Percentiles rank a stretch among this genome's conserved stretches.
These are phyloP conservation scores for Haliclona indistincta DNA, from an alignment of 37 sponge, comb jelly and placozoan genomes.

Conservation along the genomic window DNA sequence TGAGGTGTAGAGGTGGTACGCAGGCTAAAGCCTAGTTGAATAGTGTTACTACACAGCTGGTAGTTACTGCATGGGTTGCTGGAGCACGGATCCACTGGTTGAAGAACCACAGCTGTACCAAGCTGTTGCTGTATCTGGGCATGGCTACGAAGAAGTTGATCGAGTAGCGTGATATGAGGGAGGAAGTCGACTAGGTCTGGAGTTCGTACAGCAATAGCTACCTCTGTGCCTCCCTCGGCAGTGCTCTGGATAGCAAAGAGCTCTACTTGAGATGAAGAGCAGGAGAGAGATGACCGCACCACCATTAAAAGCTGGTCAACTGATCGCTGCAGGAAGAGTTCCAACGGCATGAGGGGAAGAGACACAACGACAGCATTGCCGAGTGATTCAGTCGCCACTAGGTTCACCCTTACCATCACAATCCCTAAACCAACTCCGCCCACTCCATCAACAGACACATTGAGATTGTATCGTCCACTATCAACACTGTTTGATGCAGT, in stretches of 20 bases:
- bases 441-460: background rate
- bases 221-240: background rate
- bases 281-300: background rate
- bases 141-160: background rate
- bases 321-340: slow-evolving; percentile 5
- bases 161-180: background rate
- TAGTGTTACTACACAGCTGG: slow-evolving; percentile 13
- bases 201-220: slow-evolving; percentile 13
- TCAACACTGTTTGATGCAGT: background rate
- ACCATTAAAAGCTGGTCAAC: background rate
- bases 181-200: slow-evolving; percentile 6
- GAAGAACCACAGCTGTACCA: background rate
- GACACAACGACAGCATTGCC: slow-evolving; percentile 7
- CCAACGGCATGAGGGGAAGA: slow-evolving; percentile 10
- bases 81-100: slow-evolving; percentile 1
- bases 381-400: slow-evolving; percentile 32
- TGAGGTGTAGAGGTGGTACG: background rate
- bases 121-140: background rate
- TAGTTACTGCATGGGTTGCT: slow-evolving; percentile 37
- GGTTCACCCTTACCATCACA: slow-evolving; percentile 15
- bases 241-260: slow-evolving; percentile 24
- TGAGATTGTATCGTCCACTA: slow-evolving; percentile 11
- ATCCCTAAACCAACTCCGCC: background rate
- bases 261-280: background rate
- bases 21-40: background rate